A percentile compares a stretch with the other conserved stretches of the same genome.
phyloP scores from a whole-genome alignment of 2,888 invertebrate species.

The Odontocerum albicorne region DNA sequence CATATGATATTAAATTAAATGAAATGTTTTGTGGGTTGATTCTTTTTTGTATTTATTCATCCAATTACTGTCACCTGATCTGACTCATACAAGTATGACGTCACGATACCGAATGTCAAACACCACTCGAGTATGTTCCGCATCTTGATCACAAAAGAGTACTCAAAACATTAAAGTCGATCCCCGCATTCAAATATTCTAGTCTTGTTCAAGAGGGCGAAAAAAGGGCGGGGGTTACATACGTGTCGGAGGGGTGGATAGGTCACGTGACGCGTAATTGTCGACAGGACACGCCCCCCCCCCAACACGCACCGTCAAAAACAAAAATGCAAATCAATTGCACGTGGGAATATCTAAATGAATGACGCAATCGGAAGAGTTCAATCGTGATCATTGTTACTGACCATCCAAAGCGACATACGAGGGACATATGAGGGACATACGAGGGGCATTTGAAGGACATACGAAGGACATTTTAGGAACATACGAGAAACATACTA shows the following conservation, averaged over 20 bases:
- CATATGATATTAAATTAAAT: too few relatives aligned
- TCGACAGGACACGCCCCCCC: constrained; percentile 9
- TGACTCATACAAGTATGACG: constrained; percentile 19
- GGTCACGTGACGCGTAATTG: constrained; percentile 19
- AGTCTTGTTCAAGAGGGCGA: constrained; percentile 10
- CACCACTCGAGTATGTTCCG: constrained; percentile 19
- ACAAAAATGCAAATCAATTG: constrained; percentile 11
- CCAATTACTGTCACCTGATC: too few relatives aligned
- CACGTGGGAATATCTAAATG: constrained; percentile 8
- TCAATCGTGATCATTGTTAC: too few relatives aligned
- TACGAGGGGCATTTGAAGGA: neutral
- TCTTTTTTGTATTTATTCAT: too few relatives aligned
- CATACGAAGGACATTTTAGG: neutral
- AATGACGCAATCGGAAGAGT: too few relatives aligned
- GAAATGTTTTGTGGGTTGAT: too few relatives aligned
- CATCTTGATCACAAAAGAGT: constrained; percentile 24
- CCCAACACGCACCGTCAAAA: constrained; percentile 1
- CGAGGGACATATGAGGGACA: too few relatives aligned
- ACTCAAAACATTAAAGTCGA: constrained; percentile 14
- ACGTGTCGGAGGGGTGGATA: neutral
- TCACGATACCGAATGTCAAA: constrained; percentile 15
- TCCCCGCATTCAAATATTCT: constrained; percentile 19
- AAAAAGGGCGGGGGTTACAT: constrained; percentile 7
- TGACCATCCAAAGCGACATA: too few relatives aligned
- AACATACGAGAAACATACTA: too few relatives aligned